Evolutionary conservation across 37 sponge, comb jelly and placozoan genomes (phyloP).

Genomic region (Ephydatia muelleri): DNA sequence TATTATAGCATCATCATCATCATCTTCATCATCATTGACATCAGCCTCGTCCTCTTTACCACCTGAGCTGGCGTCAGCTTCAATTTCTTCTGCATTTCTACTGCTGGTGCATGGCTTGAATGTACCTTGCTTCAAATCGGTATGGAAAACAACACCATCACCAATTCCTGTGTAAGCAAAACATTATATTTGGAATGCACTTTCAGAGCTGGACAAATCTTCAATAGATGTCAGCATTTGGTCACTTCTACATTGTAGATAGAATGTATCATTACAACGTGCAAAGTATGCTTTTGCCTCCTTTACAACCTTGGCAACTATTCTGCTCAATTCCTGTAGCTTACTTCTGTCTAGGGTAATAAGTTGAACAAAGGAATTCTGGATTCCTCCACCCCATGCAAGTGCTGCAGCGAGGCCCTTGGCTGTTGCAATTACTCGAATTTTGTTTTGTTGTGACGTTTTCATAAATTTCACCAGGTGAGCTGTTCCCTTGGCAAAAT

Average conservation of each 20-base stretch:
- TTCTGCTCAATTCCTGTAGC: not conserved
- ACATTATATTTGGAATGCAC: not conserved
- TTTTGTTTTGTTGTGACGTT: not conserved
- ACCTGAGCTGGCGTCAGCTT: not conserved
- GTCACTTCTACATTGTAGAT: too few relatives aligned
- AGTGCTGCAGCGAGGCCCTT: not conserved
- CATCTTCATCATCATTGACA: not conserved
- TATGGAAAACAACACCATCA: not conserved
- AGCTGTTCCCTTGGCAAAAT: not conserved
- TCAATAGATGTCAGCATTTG: not conserved
- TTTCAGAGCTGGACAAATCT: not conserved
- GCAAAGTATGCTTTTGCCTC: slow-evolving; percentile 1
- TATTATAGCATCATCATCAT: not conserved
- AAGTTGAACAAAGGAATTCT: not conserved
- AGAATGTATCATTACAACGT: too few relatives aligned
- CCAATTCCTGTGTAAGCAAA: not conserved
- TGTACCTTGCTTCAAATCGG: not conserved
- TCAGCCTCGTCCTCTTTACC: not conserved
- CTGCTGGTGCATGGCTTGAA: not conserved
- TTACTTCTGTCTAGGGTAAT: not conserved
- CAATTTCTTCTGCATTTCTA: not conserved
- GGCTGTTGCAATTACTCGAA: not conserved
- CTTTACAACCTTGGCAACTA: not conserved
- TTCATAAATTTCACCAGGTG: not conserved
- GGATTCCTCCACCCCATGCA: not conserved